Conservation (phyloP, 2,888 invertebrate species). For the Scaptomyza flava region DNA sequence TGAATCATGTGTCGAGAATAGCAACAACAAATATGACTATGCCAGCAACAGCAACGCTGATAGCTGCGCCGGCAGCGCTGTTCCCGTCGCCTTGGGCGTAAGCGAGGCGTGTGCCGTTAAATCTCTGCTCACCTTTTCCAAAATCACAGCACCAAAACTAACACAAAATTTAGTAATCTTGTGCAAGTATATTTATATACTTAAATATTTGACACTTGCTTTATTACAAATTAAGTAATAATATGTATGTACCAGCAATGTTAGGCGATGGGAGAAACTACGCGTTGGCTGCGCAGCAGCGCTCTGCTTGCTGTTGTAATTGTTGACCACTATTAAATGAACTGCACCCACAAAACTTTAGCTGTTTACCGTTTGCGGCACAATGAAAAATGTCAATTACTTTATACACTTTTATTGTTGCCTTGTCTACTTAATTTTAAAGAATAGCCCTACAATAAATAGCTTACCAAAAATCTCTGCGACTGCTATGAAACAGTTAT, state of each 20-base stretch:
- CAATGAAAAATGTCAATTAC: not conserved
- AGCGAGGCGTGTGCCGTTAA: slow-evolving; percentile 44
- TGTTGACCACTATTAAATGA: slow-evolving; percentile 2
- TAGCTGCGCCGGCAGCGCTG: slow-evolving; percentile 41
- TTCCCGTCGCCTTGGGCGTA: slow-evolving; percentile 42
- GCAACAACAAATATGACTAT: slow-evolving; percentile 79
- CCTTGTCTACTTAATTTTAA: slow-evolving; percentile 14
- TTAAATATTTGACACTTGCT: slow-evolving; percentile 3
- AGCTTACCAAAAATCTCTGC: slow-evolving; percentile 71
- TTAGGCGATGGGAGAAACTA: slow-evolving; percentile 55
- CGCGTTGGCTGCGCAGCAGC: slow-evolving; percentile 67
- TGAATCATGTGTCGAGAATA: slow-evolving; percentile 84
- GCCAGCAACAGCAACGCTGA: slow-evolving; percentile 31
- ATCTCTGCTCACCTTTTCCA: not conserved
- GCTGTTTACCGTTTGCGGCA: not conserved
- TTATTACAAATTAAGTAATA: slow-evolving; percentile 57
- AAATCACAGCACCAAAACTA: slow-evolving; percentile 5
- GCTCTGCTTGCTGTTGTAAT: slow-evolving; percentile 34
- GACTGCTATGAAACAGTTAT: slow-evolving; percentile 47
- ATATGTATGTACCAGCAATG: slow-evolving; percentile 33
- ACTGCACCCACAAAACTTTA: not conserved
- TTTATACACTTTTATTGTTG: slow-evolving; percentile 1
- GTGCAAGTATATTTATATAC: not conserved
- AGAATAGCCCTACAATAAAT: slow-evolving; percentile 39
- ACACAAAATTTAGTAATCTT: slow-evolving; percentile 7